Percentiles rank a stretch among this genome's conserved stretches.
phyloP scores from a whole-genome alignment of 64 coral and sea anemone genomes.

The Acropora yongei region DNA sequence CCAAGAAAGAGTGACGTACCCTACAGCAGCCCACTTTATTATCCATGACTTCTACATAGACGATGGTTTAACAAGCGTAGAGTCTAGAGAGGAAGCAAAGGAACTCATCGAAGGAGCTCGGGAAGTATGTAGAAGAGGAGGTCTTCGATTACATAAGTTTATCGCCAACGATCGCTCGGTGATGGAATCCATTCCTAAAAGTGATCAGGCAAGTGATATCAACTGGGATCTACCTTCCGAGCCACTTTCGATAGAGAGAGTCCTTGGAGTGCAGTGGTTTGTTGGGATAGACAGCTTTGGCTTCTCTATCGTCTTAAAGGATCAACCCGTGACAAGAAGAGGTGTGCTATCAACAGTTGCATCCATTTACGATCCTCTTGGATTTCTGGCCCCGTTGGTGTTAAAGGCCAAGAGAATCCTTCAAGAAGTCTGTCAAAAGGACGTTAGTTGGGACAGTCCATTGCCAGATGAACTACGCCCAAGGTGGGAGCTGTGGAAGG shows the following conservation, averaged over 20 bases:
- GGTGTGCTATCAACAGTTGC: no score
- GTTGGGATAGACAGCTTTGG: background rate
- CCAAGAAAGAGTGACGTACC: background rate
- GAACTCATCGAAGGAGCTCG: background rate
- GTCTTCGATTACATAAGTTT: no score
- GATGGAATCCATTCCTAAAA: background rate
- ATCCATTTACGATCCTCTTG: no score
- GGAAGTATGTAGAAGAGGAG: no score
- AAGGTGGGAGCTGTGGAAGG: slow-evolving; percentile 17
- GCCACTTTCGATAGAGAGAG: background rate
- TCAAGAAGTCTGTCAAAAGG: no score
- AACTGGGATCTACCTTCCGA: background rate
- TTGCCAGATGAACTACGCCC: background rate
- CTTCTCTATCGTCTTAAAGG: background rate
- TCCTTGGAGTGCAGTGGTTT: background rate
- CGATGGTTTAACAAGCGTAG: background rate
- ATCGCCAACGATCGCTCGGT: background rate
- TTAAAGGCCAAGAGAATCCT: no score
- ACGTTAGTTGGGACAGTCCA: no score
- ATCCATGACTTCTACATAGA: background rate
- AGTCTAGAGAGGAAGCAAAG: background rate
- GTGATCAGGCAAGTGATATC: background rate
- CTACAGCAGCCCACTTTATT: background rate
- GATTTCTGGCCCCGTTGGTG: no score
- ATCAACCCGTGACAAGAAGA: background rate